These are phyloP conservation scores for Microtus californicus DNA, from an alignment of 2,797 vertebrate species.

Conservation along the genomic window DNA sequence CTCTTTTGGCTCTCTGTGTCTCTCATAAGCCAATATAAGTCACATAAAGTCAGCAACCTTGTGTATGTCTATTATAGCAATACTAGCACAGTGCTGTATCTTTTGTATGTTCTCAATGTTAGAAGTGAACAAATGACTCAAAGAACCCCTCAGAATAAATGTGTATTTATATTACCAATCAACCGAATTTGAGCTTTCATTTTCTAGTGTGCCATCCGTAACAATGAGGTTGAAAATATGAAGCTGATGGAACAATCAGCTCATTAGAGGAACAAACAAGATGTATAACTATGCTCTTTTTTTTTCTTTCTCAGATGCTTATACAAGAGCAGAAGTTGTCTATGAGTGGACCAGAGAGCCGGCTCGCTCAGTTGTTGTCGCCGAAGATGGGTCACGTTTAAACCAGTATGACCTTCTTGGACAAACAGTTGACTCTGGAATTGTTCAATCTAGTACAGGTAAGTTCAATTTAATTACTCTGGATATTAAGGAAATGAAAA, in stretches of 20 bases:
- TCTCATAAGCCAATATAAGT: background rate
- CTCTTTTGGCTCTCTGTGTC: background rate
- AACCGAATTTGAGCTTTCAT: background rate
- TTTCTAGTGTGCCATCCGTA: background rate
- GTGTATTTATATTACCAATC: background rate
- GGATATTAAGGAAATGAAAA: background rate
- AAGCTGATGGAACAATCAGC: background rate
- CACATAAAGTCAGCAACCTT: background rate
- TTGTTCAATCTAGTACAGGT: constrained; percentile 99
- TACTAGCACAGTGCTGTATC: background rate
- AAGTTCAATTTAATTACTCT: constrained; percentile 66
- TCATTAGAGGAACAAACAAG: background rate
- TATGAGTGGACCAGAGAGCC: constrained; percentile 98
- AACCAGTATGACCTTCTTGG: constrained; percentile 99
- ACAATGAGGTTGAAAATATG: background rate
- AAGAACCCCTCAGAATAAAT: background rate
- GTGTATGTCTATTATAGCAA: background rate
- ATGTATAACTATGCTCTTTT: constrained; percentile 14
- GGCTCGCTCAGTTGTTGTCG: constrained; percentile 96
- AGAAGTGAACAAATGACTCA: background rate
- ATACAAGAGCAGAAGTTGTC: constrained; percentile 97
- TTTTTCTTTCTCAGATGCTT: constrained; percentile 91
- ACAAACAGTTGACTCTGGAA: constrained; percentile 96
- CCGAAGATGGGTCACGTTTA: constrained; percentile 97
- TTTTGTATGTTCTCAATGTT: background rate